Percentiles rank a stretch among this genome's conserved stretches.
Evolutionary conservation across 2,797 vertebrate species (phyloP).

Genomic region (Sciurus vulgaris): DNA sequence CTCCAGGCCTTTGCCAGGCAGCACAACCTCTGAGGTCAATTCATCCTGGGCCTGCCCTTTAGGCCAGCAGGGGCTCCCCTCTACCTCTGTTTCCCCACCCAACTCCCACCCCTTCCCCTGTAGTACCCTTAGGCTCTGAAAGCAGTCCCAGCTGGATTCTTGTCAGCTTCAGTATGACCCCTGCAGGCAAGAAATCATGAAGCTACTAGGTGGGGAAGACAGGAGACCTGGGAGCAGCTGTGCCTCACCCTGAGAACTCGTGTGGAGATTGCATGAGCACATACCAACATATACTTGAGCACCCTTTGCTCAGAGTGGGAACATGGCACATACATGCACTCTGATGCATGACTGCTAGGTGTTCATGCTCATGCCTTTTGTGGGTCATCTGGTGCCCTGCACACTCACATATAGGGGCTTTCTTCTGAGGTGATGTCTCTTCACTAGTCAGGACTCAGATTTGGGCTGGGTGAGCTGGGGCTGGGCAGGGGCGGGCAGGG

Average conservation of each 20-base stretch:
- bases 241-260: slow-evolving; percentile 3
- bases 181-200: slow-evolving; percentile 44
- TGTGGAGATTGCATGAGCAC: slow-evolving; percentile 12
- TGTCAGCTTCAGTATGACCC: slow-evolving; percentile 65
- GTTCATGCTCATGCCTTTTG: neutral
- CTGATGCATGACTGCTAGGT: neutral
- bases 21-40: slow-evolving; percentile 52
- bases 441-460: neutral
- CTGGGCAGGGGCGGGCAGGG: slow-evolving; percentile 64
- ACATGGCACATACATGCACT: neutral
- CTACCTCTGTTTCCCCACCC: neutral
- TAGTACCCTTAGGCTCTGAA: slow-evolving; percentile 63
- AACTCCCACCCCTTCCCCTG: neutral
- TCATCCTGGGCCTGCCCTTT: slow-evolving; percentile 29
- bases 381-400: neutral
- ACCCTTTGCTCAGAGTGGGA: neutral
- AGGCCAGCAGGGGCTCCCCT: slow-evolving; percentile 3
- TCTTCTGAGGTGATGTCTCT: slow-evolving; percentile 13
- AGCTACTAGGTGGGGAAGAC: slow-evolving; percentile 65
- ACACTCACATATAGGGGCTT: neutral
- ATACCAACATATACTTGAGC: neutral
- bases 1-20: slow-evolving; percentile 81
- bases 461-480: slow-evolving; percentile 30
- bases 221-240: slow-evolving; percentile 12
- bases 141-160: slow-evolving; percentile 49